Percentiles rank a stretch among this genome's conserved stretches.
phyloP scores from a whole-genome alignment of 1,140 invertebrate genomes.

The Apolygus lucorum region DNA sequence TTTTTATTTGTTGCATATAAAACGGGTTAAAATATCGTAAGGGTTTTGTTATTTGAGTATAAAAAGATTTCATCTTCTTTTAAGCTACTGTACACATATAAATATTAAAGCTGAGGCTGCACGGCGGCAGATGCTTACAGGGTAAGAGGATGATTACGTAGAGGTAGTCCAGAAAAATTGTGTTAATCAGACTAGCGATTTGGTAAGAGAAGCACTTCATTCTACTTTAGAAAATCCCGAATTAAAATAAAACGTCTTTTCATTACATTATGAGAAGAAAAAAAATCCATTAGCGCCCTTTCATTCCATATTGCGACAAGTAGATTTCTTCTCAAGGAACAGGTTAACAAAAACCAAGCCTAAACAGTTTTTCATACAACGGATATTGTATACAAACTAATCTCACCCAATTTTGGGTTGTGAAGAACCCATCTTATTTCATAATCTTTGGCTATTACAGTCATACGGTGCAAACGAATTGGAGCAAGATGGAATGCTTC shows the following conservation, averaged over 20 bases:
- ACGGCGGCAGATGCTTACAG: neutral
- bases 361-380: too few relatives aligned
- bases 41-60: neutral
- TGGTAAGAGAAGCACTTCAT: neutral
- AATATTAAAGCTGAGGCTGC: slow-evolving; percentile 16
- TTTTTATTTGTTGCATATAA: slow-evolving; percentile 1
- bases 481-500: slow-evolving; percentile 16
- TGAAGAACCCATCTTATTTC: neutral
- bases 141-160: neutral
- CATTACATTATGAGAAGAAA: neutral
- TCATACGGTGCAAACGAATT: neutral
- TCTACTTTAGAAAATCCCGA: too few relatives aligned
- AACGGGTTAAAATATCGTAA: neutral
- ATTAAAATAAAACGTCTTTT: too few relatives aligned
- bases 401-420: too few relatives aligned
- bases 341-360: too few relatives aligned
- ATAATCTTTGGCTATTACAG: slow-evolving; percentile 5
- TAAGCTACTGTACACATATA: slow-evolving; percentile 11
- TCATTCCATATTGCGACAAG: too few relatives aligned
- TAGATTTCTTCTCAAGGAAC: too few relatives aligned
- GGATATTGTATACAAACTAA: too few relatives aligned
- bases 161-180: slow-evolving; percentile 16
- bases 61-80: neutral
- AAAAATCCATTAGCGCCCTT: too few relatives aligned
- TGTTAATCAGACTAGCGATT: neutral